Evolutionary conservation across 2,888 invertebrate species (phyloP).

Genomic region (Hydroisotoma schaefferi): DNA sequence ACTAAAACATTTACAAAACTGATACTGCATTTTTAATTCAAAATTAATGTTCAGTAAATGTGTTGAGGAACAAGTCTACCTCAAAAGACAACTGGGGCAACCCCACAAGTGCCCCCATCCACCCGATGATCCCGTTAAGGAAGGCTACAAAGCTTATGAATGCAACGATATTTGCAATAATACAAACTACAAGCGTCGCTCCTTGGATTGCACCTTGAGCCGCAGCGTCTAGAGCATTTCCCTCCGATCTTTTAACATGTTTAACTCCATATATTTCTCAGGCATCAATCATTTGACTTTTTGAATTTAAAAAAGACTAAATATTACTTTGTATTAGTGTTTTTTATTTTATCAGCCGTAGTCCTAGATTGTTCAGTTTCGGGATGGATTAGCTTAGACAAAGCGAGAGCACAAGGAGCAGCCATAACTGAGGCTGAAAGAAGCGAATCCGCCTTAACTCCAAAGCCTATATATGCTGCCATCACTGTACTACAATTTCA

Average conservation of each 20-base stretch:
- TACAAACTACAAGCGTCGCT: constrained; percentile 67
- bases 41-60: no score
- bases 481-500: constrained; percentile 84
- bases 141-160: constrained; percentile 69
- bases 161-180: constrained; percentile 78
- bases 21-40: no score
- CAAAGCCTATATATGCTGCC: constrained; percentile 87
- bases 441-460: constrained; percentile 80
- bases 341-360: constrained; percentile 69
- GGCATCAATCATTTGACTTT: no score
- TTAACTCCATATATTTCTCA: no score
- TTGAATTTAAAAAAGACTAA: no score
- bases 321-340: constrained; percentile 45
- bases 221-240: constrained; percentile 84
- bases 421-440: constrained; percentile 95
- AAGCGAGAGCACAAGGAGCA: constrained; percentile 71
- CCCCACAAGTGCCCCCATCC: constrained; percentile 77
- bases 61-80: no score
- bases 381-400: constrained; percentile 85
- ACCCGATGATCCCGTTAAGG: constrained; percentile 72
- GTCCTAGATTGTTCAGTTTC: constrained; percentile 80
- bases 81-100: constrained; percentile 57
- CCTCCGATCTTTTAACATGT: no score
- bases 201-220: constrained; percentile 63
- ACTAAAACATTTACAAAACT: constrained; percentile 53